phyloP scores from a whole-genome alignment of 1,140 invertebrate species.

The Eumeta japonica region DNA sequence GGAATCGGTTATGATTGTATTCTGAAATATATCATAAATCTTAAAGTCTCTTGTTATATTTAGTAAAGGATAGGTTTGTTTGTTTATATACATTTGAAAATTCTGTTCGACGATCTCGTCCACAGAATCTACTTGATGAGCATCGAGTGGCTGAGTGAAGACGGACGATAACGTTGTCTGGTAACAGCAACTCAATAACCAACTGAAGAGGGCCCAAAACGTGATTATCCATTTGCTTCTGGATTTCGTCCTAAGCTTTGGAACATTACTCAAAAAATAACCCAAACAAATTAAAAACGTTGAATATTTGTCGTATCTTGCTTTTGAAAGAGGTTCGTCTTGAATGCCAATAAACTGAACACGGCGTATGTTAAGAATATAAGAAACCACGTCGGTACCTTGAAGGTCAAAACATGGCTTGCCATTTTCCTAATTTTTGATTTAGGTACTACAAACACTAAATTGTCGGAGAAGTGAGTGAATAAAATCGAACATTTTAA shows the following conservation, averaged over 20 bases:
- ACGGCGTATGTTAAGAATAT: too few relatives aligned
- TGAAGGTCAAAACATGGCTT: conserved; percentile 2
- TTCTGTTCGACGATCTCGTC: background rate
- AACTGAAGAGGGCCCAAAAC: background rate
- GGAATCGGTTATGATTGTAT: too few relatives aligned
- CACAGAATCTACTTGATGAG: background rate
- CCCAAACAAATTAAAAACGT: background rate
- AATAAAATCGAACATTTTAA: conserved; percentile 1
- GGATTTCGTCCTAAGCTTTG: too few relatives aligned
- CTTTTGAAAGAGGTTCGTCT: too few relatives aligned
- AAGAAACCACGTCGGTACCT: background rate
- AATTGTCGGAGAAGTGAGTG: background rate
- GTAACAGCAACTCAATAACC: background rate
- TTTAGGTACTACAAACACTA: conserved; percentile 2
- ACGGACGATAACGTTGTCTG: background rate
- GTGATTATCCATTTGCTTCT: too few relatives aligned
- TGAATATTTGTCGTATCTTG: too few relatives aligned
- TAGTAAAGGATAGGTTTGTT: too few relatives aligned
- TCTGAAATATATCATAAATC: too few relatives aligned
- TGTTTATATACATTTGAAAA: background rate
- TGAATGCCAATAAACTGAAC: too few relatives aligned
- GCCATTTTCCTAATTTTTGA: conserved; percentile 3
- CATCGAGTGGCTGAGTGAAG: background rate
- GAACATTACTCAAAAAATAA: too few relatives aligned
- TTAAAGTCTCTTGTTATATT: too few relatives aligned